Evolutionary conservation across 1,140 invertebrate species (phyloP).

Genomic region (Euwallacea fornicatus): DNA sequence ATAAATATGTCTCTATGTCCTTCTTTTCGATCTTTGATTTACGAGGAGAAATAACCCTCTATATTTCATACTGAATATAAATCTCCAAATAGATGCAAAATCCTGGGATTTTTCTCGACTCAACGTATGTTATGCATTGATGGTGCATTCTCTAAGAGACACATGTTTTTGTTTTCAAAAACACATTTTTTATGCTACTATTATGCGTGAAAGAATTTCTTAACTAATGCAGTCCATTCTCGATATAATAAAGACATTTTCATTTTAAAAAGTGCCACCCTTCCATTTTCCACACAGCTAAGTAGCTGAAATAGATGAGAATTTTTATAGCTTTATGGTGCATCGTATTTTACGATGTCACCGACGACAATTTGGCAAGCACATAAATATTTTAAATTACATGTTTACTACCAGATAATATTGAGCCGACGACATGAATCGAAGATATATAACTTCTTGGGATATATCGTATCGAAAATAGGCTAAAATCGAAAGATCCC

Average conservation of each 20-base stretch:
- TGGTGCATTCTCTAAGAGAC: not conserved
- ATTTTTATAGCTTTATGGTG: constrained; percentile 7
- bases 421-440: not conserved
- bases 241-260: not conserved
- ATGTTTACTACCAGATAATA: constrained; percentile 10
- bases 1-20: constrained; percentile 6
- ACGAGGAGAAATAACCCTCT: not conserved
- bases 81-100: constrained; percentile 1
- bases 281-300: constrained; percentile 1
- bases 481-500: not conserved
- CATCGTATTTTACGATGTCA: constrained; percentile 15
- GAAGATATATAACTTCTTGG: constrained; percentile 5
- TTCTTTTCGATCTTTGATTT: not conserved
- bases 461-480: not conserved
- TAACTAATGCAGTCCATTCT: too few species aligned
- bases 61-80: not conserved
- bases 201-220: too few species aligned
- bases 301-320: constrained; percentile 1
- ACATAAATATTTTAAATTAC: constrained; percentile 22
- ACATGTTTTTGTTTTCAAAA: too few species aligned
- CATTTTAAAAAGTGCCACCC: not conserved
- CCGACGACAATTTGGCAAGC: constrained; percentile 7
- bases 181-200: too few species aligned
- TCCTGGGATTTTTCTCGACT: not conserved
- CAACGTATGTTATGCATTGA: not conserved